Conservation (phyloP, 2,113 vertebrate species). For the Pangasianodon gigas region DNA sequence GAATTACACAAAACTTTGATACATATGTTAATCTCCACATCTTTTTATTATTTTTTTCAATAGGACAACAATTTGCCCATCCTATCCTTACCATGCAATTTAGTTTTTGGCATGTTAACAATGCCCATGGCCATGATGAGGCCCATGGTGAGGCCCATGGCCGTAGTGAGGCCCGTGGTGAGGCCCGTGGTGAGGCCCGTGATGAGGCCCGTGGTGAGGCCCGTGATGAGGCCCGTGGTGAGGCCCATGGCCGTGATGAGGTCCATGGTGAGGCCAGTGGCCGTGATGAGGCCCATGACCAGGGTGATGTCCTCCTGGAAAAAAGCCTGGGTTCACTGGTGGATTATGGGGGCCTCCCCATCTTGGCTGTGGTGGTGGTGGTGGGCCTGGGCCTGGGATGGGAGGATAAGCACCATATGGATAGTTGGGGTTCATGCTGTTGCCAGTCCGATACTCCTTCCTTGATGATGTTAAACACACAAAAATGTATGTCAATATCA, state of each 20-base stretch:
- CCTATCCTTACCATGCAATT: not conserved
- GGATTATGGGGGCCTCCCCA: not conserved
- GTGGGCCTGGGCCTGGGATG: not conserved
- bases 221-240: not conserved
- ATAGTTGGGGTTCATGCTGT: slow-evolving; percentile 6
- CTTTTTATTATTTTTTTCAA: not conserved
- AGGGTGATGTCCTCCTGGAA: not conserved
- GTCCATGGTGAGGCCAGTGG: not conserved
- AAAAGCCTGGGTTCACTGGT: not conserved
- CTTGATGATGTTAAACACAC: not conserved
- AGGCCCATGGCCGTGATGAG: not conserved
- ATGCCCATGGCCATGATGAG: slow-evolving; percentile 4
- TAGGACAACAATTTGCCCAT: not conserved
- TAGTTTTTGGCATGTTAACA: not conserved
- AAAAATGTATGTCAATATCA: not conserved
- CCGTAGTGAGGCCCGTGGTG: not conserved
- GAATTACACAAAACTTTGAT: not conserved
- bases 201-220: not conserved
- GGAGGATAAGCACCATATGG: not conserved
- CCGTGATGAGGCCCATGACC: not conserved
- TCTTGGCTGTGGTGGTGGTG: not conserved
- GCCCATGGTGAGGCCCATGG: not conserved
- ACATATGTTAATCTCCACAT: not conserved
- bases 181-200: not conserved
- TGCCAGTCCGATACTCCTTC: not conserved